Evolutionary conservation across 2,888 invertebrate genomes (phyloP), one percentile per base, ranked within the genome.

Genomic region (Pteria penguin): DNA sequence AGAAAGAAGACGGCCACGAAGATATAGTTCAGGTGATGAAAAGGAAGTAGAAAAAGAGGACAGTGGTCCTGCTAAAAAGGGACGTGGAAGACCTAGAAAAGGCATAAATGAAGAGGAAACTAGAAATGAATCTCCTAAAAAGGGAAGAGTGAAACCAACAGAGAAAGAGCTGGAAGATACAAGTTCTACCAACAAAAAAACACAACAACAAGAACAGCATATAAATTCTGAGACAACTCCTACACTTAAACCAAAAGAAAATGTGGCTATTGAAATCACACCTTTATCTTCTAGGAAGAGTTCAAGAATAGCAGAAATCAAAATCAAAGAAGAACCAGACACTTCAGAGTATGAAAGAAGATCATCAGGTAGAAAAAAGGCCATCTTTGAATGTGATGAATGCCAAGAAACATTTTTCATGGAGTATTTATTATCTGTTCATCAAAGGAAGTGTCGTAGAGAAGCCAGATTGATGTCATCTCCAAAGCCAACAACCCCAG

Each of bases 381-480:
- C 65, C 2, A 60, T 62, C 0, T 76, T 72, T 57, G 32, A 31
- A 1, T 76, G 76, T 70, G 62, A 54, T 5, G 45, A 72, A n/a
- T 76, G 76, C 52, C 45, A 67, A n/a, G 67, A 76, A 33, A 58
- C 61, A 3, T 76, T 76, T 29, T 55, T 54, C 1, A 29, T 76
- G 26, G 71, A 76, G 26, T 76, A 68, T 22, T 24, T 76, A 4
- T n/a, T 76, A 18, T 57, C 55, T 22, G 67, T 67, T 22, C 76
- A 76, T 29, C 11, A 55, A 24, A 72, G 57, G 31, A 68, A 52
- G 24, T 68, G 68, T 57, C 29, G 58, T 24, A 72, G 58, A 22
- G 58, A 65, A 29, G 33, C 66, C 11, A 52, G 55, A 31, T 4
- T 72, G 11, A 18, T n/a, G 3, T 14, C 32, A 4, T 33, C 27